A percentile compares a stretch with the other conserved stretches of the same genome.
phyloP scores from a whole-genome alignment of 2,797 vertebrate genomes.

The Rhinatrema bivittatum region DNA sequence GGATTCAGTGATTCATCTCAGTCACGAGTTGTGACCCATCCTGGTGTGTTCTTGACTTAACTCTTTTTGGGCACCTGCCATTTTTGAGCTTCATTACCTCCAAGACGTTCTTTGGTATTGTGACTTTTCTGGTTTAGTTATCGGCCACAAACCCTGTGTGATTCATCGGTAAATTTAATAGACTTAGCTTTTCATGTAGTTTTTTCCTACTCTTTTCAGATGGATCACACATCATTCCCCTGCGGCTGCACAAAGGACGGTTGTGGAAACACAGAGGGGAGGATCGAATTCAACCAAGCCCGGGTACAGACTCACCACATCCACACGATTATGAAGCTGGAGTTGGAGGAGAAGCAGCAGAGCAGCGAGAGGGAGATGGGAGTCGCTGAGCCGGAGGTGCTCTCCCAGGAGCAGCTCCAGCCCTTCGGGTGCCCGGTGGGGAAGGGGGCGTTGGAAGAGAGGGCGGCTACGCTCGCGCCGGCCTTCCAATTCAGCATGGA shows the following conservation, averaged over 20 bases:
- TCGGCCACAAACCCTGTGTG: too few species aligned
- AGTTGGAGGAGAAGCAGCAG: conserved; percentile 83
- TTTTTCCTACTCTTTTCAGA: conserved; percentile 50
- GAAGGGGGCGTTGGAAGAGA: conserved; percentile 38
- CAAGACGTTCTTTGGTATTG: too few species aligned
- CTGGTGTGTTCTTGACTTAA: too few species aligned
- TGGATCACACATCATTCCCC: conserved; percentile 94
- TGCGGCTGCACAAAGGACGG: conserved; percentile 90
- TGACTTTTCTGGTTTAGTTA: too few species aligned
- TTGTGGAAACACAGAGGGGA: conserved; percentile 85
- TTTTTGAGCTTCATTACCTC: too few species aligned
- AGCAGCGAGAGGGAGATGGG: conserved; percentile 53
- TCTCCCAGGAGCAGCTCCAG: conserved; percentile 17
- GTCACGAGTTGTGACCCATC: too few species aligned
- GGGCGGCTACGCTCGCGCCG: conserved; percentile 21
- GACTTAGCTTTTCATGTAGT: too few species aligned
- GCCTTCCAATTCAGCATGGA: conserved; percentile 69
- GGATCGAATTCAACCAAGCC: conserved; percentile 90
- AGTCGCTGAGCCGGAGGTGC: conserved; percentile 16
- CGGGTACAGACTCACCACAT: conserved; percentile 92
- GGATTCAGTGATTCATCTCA: too few species aligned
- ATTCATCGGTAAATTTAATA: too few species aligned
- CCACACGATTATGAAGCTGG: conserved; percentile 93
- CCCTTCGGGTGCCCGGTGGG: conserved; percentile 21
- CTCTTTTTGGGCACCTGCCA: too few species aligned